Evolutionary conservation across 2,888 invertebrate species (phyloP).

Genomic region (Eilema griseolum): DNA sequence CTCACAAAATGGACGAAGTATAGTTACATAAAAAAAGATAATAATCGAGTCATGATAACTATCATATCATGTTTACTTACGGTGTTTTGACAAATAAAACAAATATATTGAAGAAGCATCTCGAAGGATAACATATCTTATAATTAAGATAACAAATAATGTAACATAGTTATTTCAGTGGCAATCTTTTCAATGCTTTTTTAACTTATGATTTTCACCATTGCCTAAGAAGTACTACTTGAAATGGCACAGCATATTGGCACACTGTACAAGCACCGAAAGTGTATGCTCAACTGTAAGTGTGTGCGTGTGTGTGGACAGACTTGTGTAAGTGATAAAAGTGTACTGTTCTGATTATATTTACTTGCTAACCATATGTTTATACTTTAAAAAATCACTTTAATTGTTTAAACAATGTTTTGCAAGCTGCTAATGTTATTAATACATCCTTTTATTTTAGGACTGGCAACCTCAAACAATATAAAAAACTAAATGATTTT

Average conservation of each 20-base stretch:
- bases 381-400: no score
- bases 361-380: no score
- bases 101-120: background rate
- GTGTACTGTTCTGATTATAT: no score
- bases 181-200: background rate
- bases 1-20: background rate
- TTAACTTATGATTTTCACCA: background rate
- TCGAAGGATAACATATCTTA: constrained; percentile 4
- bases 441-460: background rate
- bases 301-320: no score
- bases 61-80: background rate
- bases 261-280: no score
- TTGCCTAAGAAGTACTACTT: background rate
- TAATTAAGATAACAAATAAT: background rate
- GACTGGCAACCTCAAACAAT: constrained; percentile 1
- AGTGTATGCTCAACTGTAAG: no score
- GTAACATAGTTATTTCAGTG: background rate
- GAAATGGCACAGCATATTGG: background rate
- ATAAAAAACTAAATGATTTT: background rate
- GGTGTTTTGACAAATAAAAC: background rate
- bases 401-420: background rate
- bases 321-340: no score
- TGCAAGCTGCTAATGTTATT: background rate
- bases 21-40: constrained; percentile 7
- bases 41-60: background rate